A percentile compares a stretch with the other conserved stretches of the same genome.
Evolutionary conservation across 2,113 vertebrate species (phyloP).

Genomic region (Sebastes schlegelii): DNA sequence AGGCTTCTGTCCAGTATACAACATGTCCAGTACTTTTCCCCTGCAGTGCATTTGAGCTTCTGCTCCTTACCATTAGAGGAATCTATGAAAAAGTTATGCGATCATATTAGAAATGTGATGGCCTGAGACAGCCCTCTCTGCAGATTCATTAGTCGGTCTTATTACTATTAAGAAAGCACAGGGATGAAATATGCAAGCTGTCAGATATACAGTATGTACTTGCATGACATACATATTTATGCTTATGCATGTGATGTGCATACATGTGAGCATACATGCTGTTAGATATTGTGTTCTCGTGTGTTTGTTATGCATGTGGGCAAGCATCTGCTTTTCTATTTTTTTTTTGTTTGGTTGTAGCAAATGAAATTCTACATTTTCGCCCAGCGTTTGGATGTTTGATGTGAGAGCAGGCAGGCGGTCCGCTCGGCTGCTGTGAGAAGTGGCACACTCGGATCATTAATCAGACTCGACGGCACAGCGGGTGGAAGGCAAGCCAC

Average conservation of each 20-base stretch:
- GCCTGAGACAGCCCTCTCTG: constrained; percentile 3
- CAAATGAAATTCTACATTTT: constrained; percentile 41
- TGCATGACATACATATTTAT: not conserved
- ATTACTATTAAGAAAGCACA: not conserved
- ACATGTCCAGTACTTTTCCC: not conserved
- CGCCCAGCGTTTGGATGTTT: constrained; percentile 61
- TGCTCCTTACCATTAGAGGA: not conserved
- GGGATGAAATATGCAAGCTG: not conserved
- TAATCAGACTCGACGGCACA: constrained; percentile 83
- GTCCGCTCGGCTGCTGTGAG: constrained; percentile 72
- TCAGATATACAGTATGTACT: not conserved
- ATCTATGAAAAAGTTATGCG: constrained; percentile 13
- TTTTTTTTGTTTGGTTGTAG: constrained; percentile 21
- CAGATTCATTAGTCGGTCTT: constrained; percentile 4
- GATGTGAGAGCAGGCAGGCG: constrained; percentile 70
- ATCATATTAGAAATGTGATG: constrained; percentile 29
- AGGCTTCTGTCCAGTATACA: constrained; percentile 17
- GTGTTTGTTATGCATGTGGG: not conserved
- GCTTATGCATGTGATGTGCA: not conserved
- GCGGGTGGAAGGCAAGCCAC: constrained; percentile 80
- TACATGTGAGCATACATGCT: not conserved
- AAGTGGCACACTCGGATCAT: constrained; percentile 80
- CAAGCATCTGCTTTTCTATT: constrained; percentile 3
- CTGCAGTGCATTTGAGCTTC: not conserved
- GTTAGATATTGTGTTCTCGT: not conserved